These are phyloP conservation scores for Gymnothorax javanicus DNA, from an alignment of 2,797 vertebrate species.

Conservation along the genomic window DNA sequence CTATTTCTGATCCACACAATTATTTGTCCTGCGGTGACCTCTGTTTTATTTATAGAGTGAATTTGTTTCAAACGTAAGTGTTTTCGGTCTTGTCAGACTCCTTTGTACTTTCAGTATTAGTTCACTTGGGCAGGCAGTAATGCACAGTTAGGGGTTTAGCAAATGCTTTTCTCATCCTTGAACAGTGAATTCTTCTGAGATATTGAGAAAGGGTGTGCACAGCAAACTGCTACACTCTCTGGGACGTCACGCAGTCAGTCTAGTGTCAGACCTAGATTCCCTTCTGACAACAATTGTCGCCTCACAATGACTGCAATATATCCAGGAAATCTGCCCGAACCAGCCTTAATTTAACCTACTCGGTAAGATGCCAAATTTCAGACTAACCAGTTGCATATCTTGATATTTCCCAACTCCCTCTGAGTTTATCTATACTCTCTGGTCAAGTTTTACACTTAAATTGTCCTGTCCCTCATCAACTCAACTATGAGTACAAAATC, in stretches of 20 bases:
- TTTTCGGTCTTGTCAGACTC: not conserved
- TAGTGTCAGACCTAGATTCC: no score
- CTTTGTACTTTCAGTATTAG: not conserved
- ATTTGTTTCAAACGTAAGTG: not conserved
- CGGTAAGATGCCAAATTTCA: no score
- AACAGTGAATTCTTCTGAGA: not conserved
- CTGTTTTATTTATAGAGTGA: not conserved
- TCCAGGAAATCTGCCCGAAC: not conserved
- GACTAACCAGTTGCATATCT: no score
- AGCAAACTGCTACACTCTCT: not conserved
- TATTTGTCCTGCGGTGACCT: no score
- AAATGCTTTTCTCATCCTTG: not conserved
- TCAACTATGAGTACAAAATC: no score
- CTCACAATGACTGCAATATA: not conserved
- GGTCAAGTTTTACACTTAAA: no score
- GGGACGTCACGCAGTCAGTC: not conserved
- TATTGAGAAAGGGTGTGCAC: not conserved
- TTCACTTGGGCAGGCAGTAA: not conserved
- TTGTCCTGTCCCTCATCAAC: no score
- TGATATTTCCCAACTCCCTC: no score
- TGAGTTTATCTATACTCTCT: no score
- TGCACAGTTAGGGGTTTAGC: not conserved
- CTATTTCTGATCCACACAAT: not conserved
- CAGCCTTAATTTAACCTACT: not conserved
- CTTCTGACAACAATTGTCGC: not conserved